Evolutionary conservation across 2,797 vertebrate genomes (phyloP).

Genomic region (Mus minutoides): DNA sequence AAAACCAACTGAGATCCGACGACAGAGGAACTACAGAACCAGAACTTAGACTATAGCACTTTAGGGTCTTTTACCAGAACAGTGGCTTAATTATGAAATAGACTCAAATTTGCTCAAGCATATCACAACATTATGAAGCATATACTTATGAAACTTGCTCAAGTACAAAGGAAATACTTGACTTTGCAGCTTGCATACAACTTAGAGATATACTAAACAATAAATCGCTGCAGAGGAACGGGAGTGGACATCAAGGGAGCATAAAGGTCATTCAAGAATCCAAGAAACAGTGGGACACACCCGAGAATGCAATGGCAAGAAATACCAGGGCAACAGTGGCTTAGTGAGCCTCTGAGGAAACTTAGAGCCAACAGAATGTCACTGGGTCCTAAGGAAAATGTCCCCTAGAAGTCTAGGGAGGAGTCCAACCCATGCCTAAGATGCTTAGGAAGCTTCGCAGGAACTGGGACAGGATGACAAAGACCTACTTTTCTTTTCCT

Average conservation of each 20-base stretch:
- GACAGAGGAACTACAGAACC: background rate
- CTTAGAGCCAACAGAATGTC: background rate
- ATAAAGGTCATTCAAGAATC: background rate
- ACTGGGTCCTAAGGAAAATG: background rate
- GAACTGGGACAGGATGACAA: constrained; percentile 2
- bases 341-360: constrained; percentile 32
- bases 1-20: background rate
- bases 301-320: background rate
- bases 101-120: constrained; percentile 3
- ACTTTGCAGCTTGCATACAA: background rate
- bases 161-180: background rate
- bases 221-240: background rate
- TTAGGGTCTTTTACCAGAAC: constrained; percentile 12
- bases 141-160: background rate
- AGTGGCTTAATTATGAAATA: constrained; percentile 18
- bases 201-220: background rate
- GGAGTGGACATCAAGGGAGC: background rate
- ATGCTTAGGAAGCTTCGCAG: constrained; percentile 3
- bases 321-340: background rate
- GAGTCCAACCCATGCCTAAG: background rate
- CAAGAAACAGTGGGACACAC: background rate
- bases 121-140: background rate
- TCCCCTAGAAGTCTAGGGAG: constrained; percentile 2
- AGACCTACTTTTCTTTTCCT: constrained; percentile 38
- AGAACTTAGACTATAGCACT: background rate